Evolutionary conservation across 2,888 invertebrate genomes (phyloP).

Genomic region (Drosophila buzzatii): DNA sequence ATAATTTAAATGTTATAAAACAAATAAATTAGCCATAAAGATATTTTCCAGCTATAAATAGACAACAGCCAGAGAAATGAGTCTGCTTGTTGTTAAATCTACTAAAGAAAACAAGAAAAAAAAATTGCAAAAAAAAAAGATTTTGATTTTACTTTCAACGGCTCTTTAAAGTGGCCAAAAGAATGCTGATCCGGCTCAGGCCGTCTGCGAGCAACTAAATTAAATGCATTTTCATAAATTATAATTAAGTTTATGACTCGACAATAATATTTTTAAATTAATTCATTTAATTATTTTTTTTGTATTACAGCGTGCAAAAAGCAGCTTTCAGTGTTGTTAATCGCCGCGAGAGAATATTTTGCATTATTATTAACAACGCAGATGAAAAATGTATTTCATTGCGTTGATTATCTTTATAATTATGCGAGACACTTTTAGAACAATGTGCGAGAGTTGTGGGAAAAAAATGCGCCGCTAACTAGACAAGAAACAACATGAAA

Average conservation of each 20-base stretch:
- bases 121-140: constrained; percentile 1
- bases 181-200: constrained; percentile 24
- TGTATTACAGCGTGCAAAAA: constrained; percentile 7
- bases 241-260: constrained; percentile 48
- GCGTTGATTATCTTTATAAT: constrained; percentile 37
- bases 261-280: constrained; percentile 18
- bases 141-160: constrained; percentile 44
- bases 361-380: constrained; percentile 9
- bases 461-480: constrained; percentile 60
- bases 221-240: constrained; percentile 43
- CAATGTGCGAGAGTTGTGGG: constrained; percentile 60
- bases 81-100: neutral
- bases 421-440: constrained; percentile 40
- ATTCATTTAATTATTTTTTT: neutral
- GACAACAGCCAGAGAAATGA: constrained; percentile 23
- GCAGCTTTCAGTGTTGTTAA: constrained; percentile 18
- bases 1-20: constrained; percentile 60
- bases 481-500: constrained; percentile 38
- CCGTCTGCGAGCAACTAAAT: neutral
- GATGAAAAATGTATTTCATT: constrained; percentile 26
- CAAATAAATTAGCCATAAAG: constrained; percentile 62
- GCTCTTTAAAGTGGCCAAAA: constrained; percentile 37
- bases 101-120: constrained; percentile 1
- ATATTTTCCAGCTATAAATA: constrained; percentile 37
- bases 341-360: constrained; percentile 23